Conservation (phyloP, 2,888 invertebrate species). For the Coleophora flavipennella region DNA sequence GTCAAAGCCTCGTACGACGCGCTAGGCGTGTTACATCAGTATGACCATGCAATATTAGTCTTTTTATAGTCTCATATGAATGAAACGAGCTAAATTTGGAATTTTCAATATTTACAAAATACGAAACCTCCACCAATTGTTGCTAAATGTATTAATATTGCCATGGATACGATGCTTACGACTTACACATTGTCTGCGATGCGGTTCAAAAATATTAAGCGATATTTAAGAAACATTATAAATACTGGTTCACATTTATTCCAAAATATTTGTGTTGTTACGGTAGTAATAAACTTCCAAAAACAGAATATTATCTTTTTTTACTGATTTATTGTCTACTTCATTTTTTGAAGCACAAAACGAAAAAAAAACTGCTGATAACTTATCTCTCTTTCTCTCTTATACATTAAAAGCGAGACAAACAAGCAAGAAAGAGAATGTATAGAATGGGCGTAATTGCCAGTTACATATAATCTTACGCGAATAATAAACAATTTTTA, state of each 20-base stretch:
- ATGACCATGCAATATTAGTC: slow-evolving; percentile 70
- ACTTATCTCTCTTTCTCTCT: not conserved
- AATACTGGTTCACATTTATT: slow-evolving; percentile 43
- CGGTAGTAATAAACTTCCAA: not conserved
- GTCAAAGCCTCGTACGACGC: slow-evolving; percentile 1
- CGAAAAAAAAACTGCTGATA: no score
- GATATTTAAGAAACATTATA: slow-evolving; percentile 32
- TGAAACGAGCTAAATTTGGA: slow-evolving; percentile 27
- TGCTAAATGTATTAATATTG: slow-evolving; percentile 56
- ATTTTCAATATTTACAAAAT: slow-evolving; percentile 26
- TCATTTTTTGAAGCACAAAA: no score
- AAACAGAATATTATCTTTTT: no score
- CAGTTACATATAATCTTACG: not conserved
- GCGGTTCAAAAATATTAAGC: slow-evolving; percentile 47
- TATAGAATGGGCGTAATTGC: no score
- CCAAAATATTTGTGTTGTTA: slow-evolving; percentile 1
- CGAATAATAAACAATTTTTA: slow-evolving; percentile 20
- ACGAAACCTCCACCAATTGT: slow-evolving; percentile 48
- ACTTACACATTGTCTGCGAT: slow-evolving; percentile 46
- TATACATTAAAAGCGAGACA: slow-evolving; percentile 18
- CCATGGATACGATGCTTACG: slow-evolving; percentile 46
- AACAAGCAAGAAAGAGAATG: slow-evolving; percentile 7
- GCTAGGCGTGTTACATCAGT: slow-evolving; percentile 5
- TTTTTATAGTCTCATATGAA: slow-evolving; percentile 32
- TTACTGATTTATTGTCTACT: no score